Percentiles rank a stretch among this genome's conserved stretches.
phyloP scores from a whole-genome alignment of 1,140 invertebrate genomes.

The Drosophila oshimai region DNA sequence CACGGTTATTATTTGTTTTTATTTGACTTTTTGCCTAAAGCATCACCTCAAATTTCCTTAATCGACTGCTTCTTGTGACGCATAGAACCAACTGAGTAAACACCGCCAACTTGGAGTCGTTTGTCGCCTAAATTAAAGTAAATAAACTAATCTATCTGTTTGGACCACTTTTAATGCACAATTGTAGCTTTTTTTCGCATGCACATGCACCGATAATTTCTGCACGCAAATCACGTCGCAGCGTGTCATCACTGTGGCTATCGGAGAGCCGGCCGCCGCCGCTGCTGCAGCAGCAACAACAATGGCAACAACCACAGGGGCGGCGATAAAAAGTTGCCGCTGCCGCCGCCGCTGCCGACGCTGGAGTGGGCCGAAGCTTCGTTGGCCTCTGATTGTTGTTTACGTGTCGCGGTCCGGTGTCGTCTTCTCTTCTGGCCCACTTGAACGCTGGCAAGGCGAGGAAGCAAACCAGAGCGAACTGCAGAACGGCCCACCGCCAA shows the following conservation, averaged over 20 bases:
- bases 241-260: conserved; percentile 19
- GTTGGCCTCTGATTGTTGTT: conserved; percentile 55
- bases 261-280: conserved; percentile 9
- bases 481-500: background rate
- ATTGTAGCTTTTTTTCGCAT: background rate
- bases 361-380: conserved; percentile 37
- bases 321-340: conserved; percentile 35
- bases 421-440: conserved; percentile 9
- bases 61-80: background rate
- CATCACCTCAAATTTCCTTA: too few relatives aligned
- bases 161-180: background rate
- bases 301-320: conserved; percentile 10
- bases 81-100: background rate
- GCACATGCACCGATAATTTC: background rate
- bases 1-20: background rate
- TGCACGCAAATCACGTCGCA: background rate
- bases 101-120: too few relatives aligned
- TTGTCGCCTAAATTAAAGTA: too few relatives aligned
- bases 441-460: too few relatives aligned
- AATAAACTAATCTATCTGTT: too few relatives aligned
- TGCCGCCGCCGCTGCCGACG: conserved; percentile 13
- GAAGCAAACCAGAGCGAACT: too few relatives aligned
- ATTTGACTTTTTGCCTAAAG: too few relatives aligned
- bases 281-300: conserved; percentile 29
- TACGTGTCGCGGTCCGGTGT: conserved; percentile 53